Evolutionary conservation across 92 coral and sea anemone species (phyloP).

Genomic region (Umimayanthus chanpuru): DNA sequence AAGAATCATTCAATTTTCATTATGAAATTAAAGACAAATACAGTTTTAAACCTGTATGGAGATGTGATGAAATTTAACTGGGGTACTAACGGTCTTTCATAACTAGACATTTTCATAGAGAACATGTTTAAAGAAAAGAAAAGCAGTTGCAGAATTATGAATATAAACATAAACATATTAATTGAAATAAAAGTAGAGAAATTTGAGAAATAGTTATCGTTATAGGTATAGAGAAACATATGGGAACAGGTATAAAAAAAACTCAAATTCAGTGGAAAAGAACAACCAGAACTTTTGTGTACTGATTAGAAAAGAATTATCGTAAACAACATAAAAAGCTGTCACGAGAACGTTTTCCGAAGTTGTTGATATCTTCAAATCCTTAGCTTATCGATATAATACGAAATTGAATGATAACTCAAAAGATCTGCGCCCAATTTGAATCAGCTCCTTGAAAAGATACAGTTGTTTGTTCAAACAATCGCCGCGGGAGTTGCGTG

Average conservation of each 20-base stretch:
- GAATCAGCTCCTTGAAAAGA: conserved; percentile 13
- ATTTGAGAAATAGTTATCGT: background rate
- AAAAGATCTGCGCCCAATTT: conserved; percentile 20
- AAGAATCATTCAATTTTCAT: background rate
- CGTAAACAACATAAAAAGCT: background rate
- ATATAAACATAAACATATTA: too few relatives aligned
- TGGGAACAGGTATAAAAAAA: background rate
- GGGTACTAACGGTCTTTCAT: background rate
- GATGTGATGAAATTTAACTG: background rate
- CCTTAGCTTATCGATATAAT: background rate
- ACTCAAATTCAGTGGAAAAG: background rate
- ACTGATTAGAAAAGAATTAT: background rate
- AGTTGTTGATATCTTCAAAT: background rate
- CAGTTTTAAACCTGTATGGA: background rate
- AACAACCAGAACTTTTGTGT: background rate
- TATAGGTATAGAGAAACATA: background rate
- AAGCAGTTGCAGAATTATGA: background rate
- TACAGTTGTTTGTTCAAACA: conserved; percentile 8
- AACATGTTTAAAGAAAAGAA: background rate
- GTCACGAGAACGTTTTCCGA: background rate
- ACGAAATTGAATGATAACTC: conserved; percentile 5
- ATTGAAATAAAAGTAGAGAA: background rate
- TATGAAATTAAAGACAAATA: background rate
- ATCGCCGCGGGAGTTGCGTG: background rate
- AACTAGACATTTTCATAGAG: background rate